These are phyloP conservation scores for Cryptomyrus ogoouensis DNA, from an alignment of 2,113 vertebrate species.

Conservation along the genomic window DNA sequence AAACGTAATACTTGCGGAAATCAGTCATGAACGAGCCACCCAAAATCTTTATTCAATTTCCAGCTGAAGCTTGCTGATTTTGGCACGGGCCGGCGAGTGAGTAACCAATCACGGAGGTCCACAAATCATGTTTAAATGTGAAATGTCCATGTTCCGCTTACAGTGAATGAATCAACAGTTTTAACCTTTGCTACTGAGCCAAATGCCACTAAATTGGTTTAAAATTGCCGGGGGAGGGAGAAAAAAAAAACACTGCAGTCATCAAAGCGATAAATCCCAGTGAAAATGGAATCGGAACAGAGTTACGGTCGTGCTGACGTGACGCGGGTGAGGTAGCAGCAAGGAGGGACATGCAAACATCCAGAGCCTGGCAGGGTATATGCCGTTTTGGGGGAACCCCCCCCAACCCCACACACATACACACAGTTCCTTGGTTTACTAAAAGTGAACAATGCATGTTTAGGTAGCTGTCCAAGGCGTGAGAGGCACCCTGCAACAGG, in stretches of 20 bases:
- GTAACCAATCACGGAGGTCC: not conserved
- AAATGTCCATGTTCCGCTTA: not conserved
- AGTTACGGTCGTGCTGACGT: not conserved
- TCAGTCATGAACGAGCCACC: not conserved
- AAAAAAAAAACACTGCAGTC: not conserved
- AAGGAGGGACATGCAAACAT: not conserved
- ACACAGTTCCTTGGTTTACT: not conserved
- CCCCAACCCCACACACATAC: not conserved
- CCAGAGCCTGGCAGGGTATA: not conserved
- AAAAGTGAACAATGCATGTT: not conserved
- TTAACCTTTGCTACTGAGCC: conserved; percentile 15
- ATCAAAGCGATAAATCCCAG: not conserved
- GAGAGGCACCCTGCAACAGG: not conserved
- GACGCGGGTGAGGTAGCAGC: not conserved
- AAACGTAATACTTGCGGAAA: not conserved
- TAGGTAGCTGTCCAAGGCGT: not conserved
- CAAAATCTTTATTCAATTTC: conserved; percentile 9
- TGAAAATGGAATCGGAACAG: not conserved
- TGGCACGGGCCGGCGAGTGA: not conserved
- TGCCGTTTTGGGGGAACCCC: not conserved
- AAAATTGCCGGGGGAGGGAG: not conserved
- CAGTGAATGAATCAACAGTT: conserved; percentile 15
- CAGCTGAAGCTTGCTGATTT: not conserved
- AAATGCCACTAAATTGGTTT: conserved; percentile 15
- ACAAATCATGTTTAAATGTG: conserved; percentile 13